These are phyloP conservation scores for Paraplagusia blochii DNA, from an alignment of 2,113 vertebrate genomes.

Conservation along the genomic window DNA sequence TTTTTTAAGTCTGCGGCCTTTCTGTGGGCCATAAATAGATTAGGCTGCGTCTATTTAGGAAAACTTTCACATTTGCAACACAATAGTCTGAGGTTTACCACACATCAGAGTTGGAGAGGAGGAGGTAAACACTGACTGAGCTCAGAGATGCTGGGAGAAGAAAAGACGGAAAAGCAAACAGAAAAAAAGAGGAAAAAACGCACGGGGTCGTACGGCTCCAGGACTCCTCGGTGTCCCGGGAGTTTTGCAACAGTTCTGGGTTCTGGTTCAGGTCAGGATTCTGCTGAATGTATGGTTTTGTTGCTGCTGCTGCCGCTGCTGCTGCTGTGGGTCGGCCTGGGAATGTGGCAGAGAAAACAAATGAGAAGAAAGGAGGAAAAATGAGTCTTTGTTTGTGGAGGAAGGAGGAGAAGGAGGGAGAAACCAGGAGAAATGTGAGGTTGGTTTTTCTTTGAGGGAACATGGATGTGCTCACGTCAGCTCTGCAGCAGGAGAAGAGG, in stretches of 20 bases:
- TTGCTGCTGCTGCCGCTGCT: neutral
- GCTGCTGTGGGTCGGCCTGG: constrained; percentile 54
- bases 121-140: constrained; percentile 36
- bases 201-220: constrained; percentile 35
- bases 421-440: constrained; percentile 47
- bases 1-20: constrained; percentile 25
- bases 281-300: constrained; percentile 38
- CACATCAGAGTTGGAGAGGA: constrained; percentile 52
- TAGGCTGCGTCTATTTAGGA: constrained; percentile 52
- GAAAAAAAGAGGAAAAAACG: constrained; percentile 27
- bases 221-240: constrained; percentile 47
- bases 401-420: constrained; percentile 15
- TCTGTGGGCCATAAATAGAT: constrained; percentile 56
- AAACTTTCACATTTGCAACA: constrained; percentile 65
- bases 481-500: neutral
- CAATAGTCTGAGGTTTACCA: constrained; percentile 69
- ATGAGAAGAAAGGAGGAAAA: constrained; percentile 43
- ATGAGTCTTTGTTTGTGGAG: constrained; percentile 51
- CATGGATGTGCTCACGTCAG: constrained; percentile 4
- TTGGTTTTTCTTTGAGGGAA: constrained; percentile 11
- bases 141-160: constrained; percentile 18
- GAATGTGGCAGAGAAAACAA: constrained; percentile 45
- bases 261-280: constrained; percentile 51
- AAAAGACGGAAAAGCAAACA: constrained; percentile 12
- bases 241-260: constrained; percentile 46